Conservation (phyloP, 2,888 invertebrate genomes). For the Gymnosoma rotundatum region DNA sequence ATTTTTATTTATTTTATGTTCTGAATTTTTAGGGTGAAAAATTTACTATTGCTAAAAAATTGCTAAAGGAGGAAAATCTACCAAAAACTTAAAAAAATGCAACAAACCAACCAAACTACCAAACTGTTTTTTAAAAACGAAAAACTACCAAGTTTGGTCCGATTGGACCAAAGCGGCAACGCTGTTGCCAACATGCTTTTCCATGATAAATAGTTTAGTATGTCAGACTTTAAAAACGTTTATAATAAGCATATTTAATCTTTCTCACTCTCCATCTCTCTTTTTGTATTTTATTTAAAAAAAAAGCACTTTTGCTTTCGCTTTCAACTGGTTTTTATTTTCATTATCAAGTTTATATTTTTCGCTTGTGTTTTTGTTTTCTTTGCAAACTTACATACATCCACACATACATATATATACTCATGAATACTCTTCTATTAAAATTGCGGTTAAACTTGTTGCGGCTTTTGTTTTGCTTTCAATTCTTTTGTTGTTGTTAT, state of each 20-base stretch:
- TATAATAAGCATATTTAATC: slow-evolving; percentile 19
- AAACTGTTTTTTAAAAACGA: too few relatives aligned
- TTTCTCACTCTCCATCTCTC: slow-evolving; percentile 6
- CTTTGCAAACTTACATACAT: background rate
- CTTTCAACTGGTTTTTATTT: slow-evolving; percentile 76
- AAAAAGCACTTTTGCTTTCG: slow-evolving; percentile 79
- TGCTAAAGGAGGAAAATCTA: too few relatives aligned
- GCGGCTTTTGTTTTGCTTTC: slow-evolving; percentile 48
- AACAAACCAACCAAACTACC: too few relatives aligned
- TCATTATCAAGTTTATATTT: slow-evolving; percentile 51
- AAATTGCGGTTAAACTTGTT: slow-evolving; percentile 51
- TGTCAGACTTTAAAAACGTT: slow-evolving; percentile 46
- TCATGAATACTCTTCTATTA: background rate
- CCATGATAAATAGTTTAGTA: slow-evolving; percentile 68
- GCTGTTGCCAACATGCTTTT: slow-evolving; percentile 29
- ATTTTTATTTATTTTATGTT: too few relatives aligned
- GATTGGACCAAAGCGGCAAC: too few relatives aligned
- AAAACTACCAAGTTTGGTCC: too few relatives aligned
- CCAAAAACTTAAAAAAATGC: too few relatives aligned
- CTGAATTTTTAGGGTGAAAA: too few relatives aligned
- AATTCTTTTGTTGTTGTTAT: slow-evolving; percentile 31
- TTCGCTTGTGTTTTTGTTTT: slow-evolving; percentile 10
- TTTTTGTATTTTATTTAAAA: slow-evolving; percentile 8
- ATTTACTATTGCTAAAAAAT: too few relatives aligned
- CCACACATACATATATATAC: background rate